phyloP scores from a whole-genome alignment of 1,140 invertebrate species.

The Dendrolimus punctatus region DNA sequence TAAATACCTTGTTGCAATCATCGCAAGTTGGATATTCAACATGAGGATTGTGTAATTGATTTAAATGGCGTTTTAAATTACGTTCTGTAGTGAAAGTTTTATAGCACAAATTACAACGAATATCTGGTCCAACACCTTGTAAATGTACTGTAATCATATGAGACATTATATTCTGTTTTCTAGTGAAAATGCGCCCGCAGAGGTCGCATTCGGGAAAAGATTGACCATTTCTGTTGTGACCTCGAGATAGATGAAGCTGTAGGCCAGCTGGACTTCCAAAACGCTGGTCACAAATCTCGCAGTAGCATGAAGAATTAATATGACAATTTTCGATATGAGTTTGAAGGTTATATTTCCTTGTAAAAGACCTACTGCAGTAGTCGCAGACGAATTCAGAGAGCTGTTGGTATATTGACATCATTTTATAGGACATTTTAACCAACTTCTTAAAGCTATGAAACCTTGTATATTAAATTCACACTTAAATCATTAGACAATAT shows the following conservation, averaged over 20 bases:
- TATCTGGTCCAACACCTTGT: constrained; percentile 23
- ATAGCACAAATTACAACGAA: constrained; percentile 30
- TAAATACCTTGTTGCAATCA: constrained; percentile 38
- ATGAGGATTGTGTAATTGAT: constrained; percentile 36
- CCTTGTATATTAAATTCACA: neutral
- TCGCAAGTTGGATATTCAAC: constrained; percentile 33
- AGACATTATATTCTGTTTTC: constrained; percentile 48
- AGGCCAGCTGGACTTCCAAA: constrained; percentile 37
- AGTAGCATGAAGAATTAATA: constrained; percentile 31
- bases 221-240: constrained; percentile 40
- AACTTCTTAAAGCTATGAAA: neutral
- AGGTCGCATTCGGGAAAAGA: constrained; percentile 49
- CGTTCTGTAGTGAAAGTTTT: constrained; percentile 41
- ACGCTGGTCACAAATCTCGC: constrained; percentile 36
- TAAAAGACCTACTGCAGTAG: constrained; percentile 43
- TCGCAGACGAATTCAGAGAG: constrained; percentile 36
- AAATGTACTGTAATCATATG: constrained; percentile 51
- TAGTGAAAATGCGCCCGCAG: constrained; percentile 45
- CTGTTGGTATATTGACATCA: constrained; percentile 7
- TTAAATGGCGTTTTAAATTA: constrained; percentile 42
- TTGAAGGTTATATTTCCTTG: constrained; percentile 46
- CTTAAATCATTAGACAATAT: neutral
- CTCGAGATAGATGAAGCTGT: constrained; percentile 31
- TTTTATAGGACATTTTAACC: neutral
- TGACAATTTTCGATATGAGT: constrained; percentile 54